Evolutionary conservation across 2,797 vertebrate species (phyloP).

Genomic region (Australoheros facetus): DNA sequence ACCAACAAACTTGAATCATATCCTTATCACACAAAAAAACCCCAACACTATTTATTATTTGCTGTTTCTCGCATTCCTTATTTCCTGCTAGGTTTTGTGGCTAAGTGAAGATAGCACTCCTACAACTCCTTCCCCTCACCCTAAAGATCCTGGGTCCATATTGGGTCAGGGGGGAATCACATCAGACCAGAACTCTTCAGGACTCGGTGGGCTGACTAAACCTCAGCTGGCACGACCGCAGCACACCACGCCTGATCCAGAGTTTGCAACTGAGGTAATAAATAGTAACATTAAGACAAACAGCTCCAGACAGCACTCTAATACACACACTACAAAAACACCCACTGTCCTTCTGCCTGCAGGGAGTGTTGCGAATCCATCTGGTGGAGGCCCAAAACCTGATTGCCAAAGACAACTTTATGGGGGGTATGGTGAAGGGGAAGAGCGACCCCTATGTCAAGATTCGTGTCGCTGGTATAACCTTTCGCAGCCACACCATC

Average conservation of each 20-base stretch:
- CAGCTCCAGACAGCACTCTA: neutral
- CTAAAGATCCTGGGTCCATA: conserved; percentile 50
- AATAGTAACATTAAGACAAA: neutral
- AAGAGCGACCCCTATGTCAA: conserved; percentile 94
- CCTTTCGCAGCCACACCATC: conserved; percentile 88
- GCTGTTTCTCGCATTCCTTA: neutral
- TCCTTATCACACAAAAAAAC: neutral
- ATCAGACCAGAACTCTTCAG: conserved; percentile 55
- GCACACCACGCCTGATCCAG: conserved; percentile 83
- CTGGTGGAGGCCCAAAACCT: conserved; percentile 89
- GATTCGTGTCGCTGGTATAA: conserved; percentile 85
- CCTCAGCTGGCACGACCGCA: conserved; percentile 74
- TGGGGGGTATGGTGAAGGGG: conserved; percentile 91
- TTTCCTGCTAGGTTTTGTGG: conserved; percentile 83
- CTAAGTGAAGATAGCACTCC: conserved; percentile 81
- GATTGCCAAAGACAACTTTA: conserved; percentile 92
- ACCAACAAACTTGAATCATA: neutral
- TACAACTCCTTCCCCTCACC: conserved; percentile 73
- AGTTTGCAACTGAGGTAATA: conserved; percentile 87
- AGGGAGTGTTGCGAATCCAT: conserved; percentile 91
- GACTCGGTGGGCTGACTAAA: conserved; percentile 70
- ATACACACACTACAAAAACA: neutral
- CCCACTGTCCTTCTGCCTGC: conserved; percentile 15
- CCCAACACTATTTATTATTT: neutral
- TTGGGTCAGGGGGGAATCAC: conserved; percentile 54